Conservation (phyloP, 2,888 invertebrate species). For the Oxycera nigricornis region DNA sequence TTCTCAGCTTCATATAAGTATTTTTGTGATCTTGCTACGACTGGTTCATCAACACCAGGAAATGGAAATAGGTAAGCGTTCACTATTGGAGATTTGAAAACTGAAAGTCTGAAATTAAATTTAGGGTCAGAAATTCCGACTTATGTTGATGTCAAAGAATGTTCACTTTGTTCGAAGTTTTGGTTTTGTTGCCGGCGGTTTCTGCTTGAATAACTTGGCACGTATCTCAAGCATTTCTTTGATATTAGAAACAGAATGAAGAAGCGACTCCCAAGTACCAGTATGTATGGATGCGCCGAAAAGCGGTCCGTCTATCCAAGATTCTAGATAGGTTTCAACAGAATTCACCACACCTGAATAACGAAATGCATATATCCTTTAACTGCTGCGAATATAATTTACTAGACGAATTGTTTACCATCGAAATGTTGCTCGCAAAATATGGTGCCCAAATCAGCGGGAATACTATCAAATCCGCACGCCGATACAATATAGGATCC, state of each 20-base stretch:
- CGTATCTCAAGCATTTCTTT: conserved; percentile 72
- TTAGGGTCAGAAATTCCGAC: no score
- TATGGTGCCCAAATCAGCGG: conserved; percentile 85
- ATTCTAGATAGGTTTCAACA: conserved; percentile 73
- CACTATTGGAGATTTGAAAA: neutral
- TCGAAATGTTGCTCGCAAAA: conserved; percentile 79
- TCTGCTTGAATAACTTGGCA: conserved; percentile 70
- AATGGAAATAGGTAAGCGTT: neutral
- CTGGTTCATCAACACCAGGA: neutral
- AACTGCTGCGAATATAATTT: neutral
- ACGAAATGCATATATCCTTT: neutral
- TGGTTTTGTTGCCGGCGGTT: conserved; percentile 42
- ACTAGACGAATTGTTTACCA: conserved; percentile 56
- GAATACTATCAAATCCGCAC: conserved; percentile 93
- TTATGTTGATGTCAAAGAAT: no score
- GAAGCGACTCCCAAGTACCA: conserved; percentile 89
- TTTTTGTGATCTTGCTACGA: neutral
- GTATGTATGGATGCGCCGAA: conserved; percentile 71
- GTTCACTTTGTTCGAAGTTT: neutral
- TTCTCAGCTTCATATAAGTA: neutral
- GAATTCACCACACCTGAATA: conserved; percentile 73
- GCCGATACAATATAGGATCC: conserved; percentile 87
- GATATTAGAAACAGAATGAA: conserved; percentile 75
- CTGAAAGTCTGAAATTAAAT: neutral
- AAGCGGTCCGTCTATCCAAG: conserved; percentile 53